Evolutionary conservation across 2,797 vertebrate genomes (phyloP).

Genomic region (Lagocephalus sceleratus): DNA sequence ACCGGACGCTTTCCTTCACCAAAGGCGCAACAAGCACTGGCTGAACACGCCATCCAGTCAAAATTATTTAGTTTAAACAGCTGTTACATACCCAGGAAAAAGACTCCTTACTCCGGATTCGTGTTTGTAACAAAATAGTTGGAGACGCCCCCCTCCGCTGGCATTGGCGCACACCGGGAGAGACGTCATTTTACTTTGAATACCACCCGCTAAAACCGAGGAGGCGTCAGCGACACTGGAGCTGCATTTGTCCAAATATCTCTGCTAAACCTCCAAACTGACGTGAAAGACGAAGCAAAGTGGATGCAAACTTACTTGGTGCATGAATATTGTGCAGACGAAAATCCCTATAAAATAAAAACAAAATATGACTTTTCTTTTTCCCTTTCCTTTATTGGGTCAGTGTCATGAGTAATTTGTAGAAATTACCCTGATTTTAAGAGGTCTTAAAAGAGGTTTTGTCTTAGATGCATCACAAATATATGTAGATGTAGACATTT

Average conservation of each 20-base stretch:
- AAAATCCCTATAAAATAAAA: no score
- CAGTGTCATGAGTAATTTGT: no score
- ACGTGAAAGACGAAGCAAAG: no score
- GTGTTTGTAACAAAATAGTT: conserved; percentile 83
- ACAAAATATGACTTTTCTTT: no score
- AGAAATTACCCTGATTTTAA: no score
- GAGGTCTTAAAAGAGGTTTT: no score
- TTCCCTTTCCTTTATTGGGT: no score
- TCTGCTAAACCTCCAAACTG: no score
- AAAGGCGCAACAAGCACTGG: conserved; percentile 1
- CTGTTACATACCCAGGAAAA: conserved; percentile 81
- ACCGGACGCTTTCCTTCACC: background rate
- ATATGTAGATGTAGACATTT: no score
- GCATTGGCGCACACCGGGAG: conserved; percentile 60
- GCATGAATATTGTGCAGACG: no score
- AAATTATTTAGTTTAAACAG: conserved; percentile 65
- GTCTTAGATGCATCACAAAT: no score
- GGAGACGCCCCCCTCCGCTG: conserved; percentile 72
- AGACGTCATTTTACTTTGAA: conserved; percentile 77
- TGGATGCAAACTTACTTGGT: no score
- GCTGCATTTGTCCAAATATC: background rate
- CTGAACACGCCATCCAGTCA: background rate
- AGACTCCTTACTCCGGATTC: conserved; percentile 81
- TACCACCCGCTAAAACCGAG: conserved; percentile 72
- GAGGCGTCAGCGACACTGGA: background rate